Evolutionary conservation across 2,888 invertebrate genomes (phyloP).

Genomic region (Patella pellucida): DNA sequence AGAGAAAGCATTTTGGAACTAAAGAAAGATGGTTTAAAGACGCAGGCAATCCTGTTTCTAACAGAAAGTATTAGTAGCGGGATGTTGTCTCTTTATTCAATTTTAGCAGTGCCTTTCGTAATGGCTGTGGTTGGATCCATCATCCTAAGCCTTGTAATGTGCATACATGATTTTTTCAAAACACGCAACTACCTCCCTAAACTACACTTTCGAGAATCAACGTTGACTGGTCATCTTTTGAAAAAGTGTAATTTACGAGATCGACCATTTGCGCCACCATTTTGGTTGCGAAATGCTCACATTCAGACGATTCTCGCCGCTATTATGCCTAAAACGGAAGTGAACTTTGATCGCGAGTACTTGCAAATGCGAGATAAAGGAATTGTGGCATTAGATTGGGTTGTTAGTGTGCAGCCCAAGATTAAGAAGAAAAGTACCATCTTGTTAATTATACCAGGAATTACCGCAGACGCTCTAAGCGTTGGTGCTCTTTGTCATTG

Average conservation of each 20-base stretch:
- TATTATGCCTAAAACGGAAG: slow-evolving; percentile 34
- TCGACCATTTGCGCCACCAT: slow-evolving; percentile 50
- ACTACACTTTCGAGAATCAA: slow-evolving; percentile 57
- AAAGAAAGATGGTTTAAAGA: no score
- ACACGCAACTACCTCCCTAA: slow-evolving; percentile 37
- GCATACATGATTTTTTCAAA: slow-evolving; percentile 24
- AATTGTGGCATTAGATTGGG: slow-evolving; percentile 65
- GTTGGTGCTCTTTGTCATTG: slow-evolving; percentile 42
- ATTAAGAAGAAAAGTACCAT: slow-evolving; percentile 44
- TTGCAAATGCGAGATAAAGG: slow-evolving; percentile 63
- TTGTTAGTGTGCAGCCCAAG: slow-evolving; percentile 33
- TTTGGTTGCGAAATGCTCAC: slow-evolving; percentile 49
- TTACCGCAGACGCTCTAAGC: slow-evolving; percentile 54
- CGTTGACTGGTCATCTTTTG: slow-evolving; percentile 55
- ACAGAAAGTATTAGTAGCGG: neutral
- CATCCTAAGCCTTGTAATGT: slow-evolving; percentile 27
- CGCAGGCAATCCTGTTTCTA: no score
- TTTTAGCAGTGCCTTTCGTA: slow-evolving; percentile 29
- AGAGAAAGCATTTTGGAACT: no score
- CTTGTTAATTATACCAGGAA: slow-evolving; percentile 56
- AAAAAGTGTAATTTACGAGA: slow-evolving; percentile 48
- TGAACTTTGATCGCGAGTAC: slow-evolving; percentile 59
- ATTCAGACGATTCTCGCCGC: slow-evolving; percentile 58
- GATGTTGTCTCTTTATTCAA: slow-evolving; percentile 30
- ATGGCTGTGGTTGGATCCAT: slow-evolving; percentile 31